phyloP scores from a whole-genome alignment of 2,797 vertebrate species.

The Crossoptilon crossoptilon region DNA sequence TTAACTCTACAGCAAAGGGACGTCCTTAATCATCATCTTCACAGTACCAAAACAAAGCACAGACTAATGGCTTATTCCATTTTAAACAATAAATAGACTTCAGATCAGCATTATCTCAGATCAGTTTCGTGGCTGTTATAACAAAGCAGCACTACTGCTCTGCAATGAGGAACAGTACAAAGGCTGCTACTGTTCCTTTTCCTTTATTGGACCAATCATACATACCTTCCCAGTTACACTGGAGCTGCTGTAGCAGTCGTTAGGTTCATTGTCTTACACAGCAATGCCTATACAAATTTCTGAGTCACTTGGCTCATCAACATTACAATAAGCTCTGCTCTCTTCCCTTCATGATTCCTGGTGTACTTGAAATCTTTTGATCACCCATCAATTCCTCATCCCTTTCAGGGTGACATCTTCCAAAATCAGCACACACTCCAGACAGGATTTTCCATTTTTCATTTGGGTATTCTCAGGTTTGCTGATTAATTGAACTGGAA shows the following conservation, averaged over 20 bases:
- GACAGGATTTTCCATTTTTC: constrained; percentile 68
- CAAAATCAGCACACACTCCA: constrained; percentile 79
- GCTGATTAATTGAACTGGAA: constrained; percentile 78
- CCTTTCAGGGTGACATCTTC: constrained; percentile 74
- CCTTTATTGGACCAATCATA: background rate
- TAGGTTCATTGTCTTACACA: constrained; percentile 70
- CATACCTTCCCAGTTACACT: constrained; percentile 74
- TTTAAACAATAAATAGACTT: background rate
- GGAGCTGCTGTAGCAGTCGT: constrained; percentile 71
- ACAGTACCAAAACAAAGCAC: background rate
- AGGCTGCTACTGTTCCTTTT: background rate
- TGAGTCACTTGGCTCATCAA: constrained; percentile 71
- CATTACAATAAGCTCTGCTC: constrained; percentile 74
- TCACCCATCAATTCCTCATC: constrained; percentile 75
- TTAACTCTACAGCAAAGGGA: background rate
- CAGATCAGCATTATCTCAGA: background rate
- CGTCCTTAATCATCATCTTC: background rate
- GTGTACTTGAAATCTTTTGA: constrained; percentile 61
- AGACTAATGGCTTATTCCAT: background rate
- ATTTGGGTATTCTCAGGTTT: constrained; percentile 73
- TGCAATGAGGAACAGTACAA: background rate
- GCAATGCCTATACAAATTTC: constrained; percentile 69
- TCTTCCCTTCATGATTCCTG: constrained; percentile 72
- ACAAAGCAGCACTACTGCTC: background rate
- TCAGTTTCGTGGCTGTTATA: background rate